These are phyloP conservation scores for Anser cygnoides DNA, from an alignment of 2,113 vertebrate species.

Conservation along the genomic window DNA sequence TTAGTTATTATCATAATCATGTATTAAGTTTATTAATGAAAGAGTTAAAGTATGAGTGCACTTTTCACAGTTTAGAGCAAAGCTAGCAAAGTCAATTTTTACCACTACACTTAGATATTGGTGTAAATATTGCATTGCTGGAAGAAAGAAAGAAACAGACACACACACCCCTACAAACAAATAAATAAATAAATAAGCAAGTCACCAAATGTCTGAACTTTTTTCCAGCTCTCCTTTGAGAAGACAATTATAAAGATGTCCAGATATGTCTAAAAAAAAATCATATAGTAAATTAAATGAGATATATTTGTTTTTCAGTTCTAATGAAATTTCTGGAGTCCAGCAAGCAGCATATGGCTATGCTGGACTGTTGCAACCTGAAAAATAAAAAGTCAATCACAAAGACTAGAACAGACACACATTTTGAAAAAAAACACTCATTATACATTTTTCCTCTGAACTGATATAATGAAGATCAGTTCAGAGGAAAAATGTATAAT, in stretches of 20 bases:
- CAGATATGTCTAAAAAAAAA: background rate
- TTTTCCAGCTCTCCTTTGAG: background rate
- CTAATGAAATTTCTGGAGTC: background rate
- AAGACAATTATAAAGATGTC: background rate
- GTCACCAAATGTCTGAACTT: background rate
- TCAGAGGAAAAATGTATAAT: no score
- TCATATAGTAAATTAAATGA: background rate
- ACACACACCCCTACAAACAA: background rate
- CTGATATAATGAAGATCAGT: background rate
- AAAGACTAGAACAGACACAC: background rate
- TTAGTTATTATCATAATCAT: background rate
- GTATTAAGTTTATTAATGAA: background rate
- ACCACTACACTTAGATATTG: background rate
- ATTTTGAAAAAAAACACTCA: conserved; percentile 7
- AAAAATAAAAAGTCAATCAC: background rate
- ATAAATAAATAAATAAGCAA: background rate
- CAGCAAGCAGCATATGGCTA: background rate
- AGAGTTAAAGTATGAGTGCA: background rate
- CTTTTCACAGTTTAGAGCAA: background rate
- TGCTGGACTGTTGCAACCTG: background rate
- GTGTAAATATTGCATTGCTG: background rate
- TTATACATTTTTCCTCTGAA: background rate
- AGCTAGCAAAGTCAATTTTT: background rate
- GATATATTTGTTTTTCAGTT: background rate
- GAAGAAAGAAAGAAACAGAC: background rate